These are phyloP conservation scores for Leptura quadrifasciata DNA, from an alignment of 2,888 invertebrate species.

Conservation along the genomic window DNA sequence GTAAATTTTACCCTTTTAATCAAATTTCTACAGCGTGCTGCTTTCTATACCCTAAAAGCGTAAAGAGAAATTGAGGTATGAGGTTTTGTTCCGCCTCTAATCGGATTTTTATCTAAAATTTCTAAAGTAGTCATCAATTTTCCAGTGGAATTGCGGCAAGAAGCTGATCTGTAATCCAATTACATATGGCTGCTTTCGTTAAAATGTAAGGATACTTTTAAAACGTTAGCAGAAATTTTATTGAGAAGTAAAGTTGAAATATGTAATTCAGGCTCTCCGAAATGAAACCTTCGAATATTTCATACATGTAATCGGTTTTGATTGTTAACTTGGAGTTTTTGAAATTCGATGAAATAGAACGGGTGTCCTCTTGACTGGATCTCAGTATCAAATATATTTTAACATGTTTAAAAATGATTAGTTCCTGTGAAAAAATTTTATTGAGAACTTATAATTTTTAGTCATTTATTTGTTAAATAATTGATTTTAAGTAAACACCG, in stretches of 20 bases:
- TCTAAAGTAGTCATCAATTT: conserved; percentile 23
- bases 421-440: no score
- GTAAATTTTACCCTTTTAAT: conserved; percentile 5
- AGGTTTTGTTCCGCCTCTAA: background rate
- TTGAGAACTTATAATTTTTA: no score
- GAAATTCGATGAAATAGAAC: no score
- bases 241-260: background rate
- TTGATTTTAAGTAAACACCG: no score
- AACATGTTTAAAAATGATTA: no score
- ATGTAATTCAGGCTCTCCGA: no score
- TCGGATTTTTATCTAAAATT: background rate
- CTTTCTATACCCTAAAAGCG: background rate
- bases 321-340: no score
- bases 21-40: background rate
- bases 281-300: no score
- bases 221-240: background rate
- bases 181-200: background rate
- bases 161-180: background rate
- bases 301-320: no score
- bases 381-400: no score
- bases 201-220: background rate
- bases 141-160: background rate
- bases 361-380: no score
- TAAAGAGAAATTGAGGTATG: background rate
- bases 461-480: no score